phyloP scores from a whole-genome alignment of 2,113 vertebrate genomes.

The Naja naja region DNA sequence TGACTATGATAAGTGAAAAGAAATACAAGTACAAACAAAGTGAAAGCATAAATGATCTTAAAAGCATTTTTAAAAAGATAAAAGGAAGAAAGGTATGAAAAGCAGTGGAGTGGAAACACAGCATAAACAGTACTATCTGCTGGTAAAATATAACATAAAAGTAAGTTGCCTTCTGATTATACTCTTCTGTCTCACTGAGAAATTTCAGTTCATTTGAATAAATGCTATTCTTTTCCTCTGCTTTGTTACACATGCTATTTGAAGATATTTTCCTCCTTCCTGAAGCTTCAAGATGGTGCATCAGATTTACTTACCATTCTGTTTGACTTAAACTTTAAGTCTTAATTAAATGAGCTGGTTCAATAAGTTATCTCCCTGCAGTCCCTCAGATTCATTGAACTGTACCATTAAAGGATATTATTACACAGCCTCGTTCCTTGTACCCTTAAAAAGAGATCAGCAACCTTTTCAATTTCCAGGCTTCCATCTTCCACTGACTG shows the following conservation, averaged over 20 bases:
- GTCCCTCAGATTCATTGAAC: background rate
- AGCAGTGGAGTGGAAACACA: background rate
- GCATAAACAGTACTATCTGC: background rate
- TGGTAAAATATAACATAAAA: background rate
- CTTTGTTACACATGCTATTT: background rate
- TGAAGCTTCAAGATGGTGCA: background rate
- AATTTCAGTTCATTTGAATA: background rate
- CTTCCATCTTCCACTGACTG: background rate
- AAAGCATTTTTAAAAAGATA: background rate
- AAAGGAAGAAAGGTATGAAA: background rate
- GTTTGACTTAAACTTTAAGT: background rate
- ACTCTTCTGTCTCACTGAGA: background rate
- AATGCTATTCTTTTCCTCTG: background rate
- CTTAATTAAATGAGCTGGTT: background rate
- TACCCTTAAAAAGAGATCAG: background rate
- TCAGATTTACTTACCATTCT: background rate
- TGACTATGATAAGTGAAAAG: background rate
- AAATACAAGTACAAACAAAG: background rate
- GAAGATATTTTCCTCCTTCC: background rate
- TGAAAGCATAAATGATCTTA: background rate
- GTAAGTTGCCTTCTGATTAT: background rate
- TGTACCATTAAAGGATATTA: background rate
- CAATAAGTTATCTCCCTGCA: background rate
- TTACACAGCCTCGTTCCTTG: background rate
- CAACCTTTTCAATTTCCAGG: background rate